Evolutionary conservation across 2,797 vertebrate species (phyloP).

Genomic region (Falco novaeseelandiae): DNA sequence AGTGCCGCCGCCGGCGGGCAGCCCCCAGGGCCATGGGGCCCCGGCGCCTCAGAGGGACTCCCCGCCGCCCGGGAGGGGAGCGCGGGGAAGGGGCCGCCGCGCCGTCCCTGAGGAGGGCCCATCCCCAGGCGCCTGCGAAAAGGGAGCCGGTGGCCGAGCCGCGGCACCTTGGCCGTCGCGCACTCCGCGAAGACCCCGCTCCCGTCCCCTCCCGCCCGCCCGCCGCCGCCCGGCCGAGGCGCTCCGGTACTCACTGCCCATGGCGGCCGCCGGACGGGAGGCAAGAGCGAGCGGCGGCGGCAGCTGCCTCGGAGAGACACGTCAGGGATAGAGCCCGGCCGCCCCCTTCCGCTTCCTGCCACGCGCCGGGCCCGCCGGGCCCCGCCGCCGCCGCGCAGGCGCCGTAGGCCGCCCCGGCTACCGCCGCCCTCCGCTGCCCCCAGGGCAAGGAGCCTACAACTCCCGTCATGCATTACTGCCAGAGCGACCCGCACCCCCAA

Average conservation of each 20-base stretch:
- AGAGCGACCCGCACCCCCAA: fast-evolving
- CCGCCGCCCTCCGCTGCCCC: neutral
- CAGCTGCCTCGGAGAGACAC: conserved; percentile 71
- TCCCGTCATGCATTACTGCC: neutral
- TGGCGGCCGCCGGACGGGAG: conserved; percentile 34
- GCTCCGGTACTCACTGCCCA: conserved; percentile 70
- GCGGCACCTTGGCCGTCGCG: neutral
- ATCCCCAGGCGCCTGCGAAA: neutral
- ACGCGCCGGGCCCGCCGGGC: conserved; percentile 63
- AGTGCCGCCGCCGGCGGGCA: neutral
- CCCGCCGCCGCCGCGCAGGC: neutral
- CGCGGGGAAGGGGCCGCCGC: neutral
- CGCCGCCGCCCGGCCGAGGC: neutral
- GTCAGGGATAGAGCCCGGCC: conserved; percentile 67
- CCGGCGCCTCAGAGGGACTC: neutral
- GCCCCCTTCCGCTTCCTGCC: conserved; percentile 82
- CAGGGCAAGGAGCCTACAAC: neutral
- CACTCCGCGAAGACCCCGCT: neutral
- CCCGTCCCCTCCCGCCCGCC: neutral
- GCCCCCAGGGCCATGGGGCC: neutral
- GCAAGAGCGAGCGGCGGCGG: neutral
- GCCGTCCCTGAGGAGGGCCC: neutral
- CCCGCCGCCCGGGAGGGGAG: neutral
- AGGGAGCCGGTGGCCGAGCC: neutral
- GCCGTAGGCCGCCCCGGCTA: fast-evolving